Conservation (phyloP, 2,888 invertebrate species). For the Gortyna flavago region DNA sequence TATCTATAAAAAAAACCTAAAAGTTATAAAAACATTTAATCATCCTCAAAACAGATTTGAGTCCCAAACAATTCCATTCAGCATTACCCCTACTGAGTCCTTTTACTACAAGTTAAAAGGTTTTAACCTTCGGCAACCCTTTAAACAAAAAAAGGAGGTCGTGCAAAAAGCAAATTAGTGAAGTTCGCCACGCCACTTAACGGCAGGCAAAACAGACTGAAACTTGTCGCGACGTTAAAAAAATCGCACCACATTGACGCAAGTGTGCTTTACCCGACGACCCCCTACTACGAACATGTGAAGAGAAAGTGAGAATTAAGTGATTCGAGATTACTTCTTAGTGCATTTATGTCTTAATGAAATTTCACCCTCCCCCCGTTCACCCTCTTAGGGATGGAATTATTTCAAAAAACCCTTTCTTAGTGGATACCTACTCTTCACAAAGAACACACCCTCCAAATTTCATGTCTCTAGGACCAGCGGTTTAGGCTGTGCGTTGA, state of each 20-base stretch:
- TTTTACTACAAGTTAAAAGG: conserved; percentile 61
- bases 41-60: neutral
- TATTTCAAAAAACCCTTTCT: too few species aligned
- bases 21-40: neutral
- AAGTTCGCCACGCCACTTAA: conserved; percentile 86
- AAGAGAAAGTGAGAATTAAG: neutral
- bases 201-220: conserved; percentile 85
- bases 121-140: conserved; percentile 75
- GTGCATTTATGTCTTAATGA: too few species aligned
- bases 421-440: too few species aligned
- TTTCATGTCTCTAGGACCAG: too few species aligned
- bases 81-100: conserved; percentile 1
- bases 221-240: conserved; percentile 86
- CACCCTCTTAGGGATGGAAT: too few species aligned
- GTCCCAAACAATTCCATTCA: neutral
- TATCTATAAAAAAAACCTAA: neutral
- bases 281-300: conserved; percentile 41
- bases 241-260: conserved; percentile 80
- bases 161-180: conserved; percentile 84
- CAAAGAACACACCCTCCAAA: too few species aligned
- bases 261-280: conserved; percentile 59
- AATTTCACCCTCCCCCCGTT: too few species aligned
- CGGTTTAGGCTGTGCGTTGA: too few species aligned
- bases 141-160: conserved; percentile 75
- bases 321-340: conserved; percentile 16